Base-by-base conservation (phyloP, 2,888 invertebrate genomes). In the Tiliacea aurago region DNA sequence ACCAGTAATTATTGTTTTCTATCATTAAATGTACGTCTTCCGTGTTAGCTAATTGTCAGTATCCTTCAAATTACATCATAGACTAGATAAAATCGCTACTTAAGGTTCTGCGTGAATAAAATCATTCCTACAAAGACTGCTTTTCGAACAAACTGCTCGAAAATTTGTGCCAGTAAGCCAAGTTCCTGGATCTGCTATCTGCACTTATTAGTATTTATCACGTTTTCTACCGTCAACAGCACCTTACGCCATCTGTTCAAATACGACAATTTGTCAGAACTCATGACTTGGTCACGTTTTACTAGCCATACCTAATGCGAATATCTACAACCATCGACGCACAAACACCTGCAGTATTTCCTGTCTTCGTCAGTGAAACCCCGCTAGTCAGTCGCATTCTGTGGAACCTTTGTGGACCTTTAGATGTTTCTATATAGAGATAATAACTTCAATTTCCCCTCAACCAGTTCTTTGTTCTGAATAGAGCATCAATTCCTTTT, bases 1-100 rank as follows among this genome's bases (percentile, higher is more conserved):
- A 89, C 92, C 90, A 74, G 65, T 88, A 88, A 90, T 91, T 90
- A 91, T 90, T 87, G 87, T 89, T 91, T 92, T 91, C 90, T 91
- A 89, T 88, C 86, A 88, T 90, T 92, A 92, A 93, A 93, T 92
- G 90, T 89, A 84, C 86, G 84, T 91, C 92, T 94, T 94, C 94
- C 94, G 93, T 87, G 89, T 93, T 73, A 83, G 81, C 82, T 94
- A 94, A 94, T 93, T 91, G 92, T 87, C 89, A 80, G 89, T 91
- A 94, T 94, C 94, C 94, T 93, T 91, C 89, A 90, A 90, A 91
- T 92, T 89, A 89, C 88, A 84, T 87, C 84, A 86, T 81, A 85
- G 87, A 87, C 88, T 85, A 86, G 89, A 85, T 85, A 55, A 70
- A 53, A 58, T 49, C 28, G 61, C 11, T 47, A 37, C 61, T 49